Percentiles rank a stretch among this genome's conserved stretches.
phyloP scores from a whole-genome alignment of 2,797 vertebrate species.

The Hafferia zeledoni region DNA sequence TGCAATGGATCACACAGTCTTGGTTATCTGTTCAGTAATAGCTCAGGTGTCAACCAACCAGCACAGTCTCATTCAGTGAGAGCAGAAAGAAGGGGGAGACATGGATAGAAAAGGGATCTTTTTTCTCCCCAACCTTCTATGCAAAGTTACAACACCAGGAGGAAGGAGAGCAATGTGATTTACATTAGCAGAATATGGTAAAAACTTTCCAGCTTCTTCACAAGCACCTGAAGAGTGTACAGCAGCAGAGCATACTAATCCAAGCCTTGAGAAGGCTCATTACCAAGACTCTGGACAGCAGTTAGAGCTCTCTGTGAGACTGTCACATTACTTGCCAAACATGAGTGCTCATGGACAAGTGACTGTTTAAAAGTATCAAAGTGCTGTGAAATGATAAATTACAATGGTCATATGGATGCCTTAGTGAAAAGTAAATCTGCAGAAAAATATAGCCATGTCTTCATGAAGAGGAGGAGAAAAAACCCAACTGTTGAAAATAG shows the following conservation, averaged over 20 bases:
- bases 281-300: neutral
- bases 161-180: neutral
- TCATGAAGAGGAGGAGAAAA: neutral
- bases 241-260: neutral
- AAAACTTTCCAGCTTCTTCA: neutral
- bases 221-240: neutral
- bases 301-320: neutral
- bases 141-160: neutral
- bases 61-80: neutral
- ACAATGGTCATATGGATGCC: accelerated
- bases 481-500: neutral
- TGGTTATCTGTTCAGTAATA: neutral
- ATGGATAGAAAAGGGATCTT: neutral
- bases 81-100: neutral
- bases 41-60: neutral
- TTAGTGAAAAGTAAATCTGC: neutral
- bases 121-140: too few species aligned
- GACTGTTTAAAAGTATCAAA: neutral
- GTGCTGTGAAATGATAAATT: neutral
- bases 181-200: neutral
- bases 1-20: neutral
- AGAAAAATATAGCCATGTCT: neutral
- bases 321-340: neutral
- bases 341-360: neutral
- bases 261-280: neutral